These are phyloP conservation scores for Sesamia inferens DNA, from an alignment of 2,888 invertebrate genomes.

Conservation along the genomic window DNA sequence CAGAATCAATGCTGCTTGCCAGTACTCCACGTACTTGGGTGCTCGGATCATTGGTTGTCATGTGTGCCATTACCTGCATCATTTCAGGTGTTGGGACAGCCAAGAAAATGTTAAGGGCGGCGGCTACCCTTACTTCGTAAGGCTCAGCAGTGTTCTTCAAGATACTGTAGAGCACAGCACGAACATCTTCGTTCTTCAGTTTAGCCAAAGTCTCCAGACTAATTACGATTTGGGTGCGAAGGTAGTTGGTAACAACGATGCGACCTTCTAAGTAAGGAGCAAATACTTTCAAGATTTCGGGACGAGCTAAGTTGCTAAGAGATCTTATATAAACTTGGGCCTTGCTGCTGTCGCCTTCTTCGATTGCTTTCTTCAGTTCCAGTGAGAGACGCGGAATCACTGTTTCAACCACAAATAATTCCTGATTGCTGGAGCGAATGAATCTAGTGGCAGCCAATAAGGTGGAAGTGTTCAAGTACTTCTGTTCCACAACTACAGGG, in stretches of 20 bases:
- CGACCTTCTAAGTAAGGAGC: conserved; percentile 92
- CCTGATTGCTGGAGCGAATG: conserved; percentile 89
- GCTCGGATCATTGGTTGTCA: conserved; percentile 91
- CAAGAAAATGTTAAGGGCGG: conserved; percentile 91
- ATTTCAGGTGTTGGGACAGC: conserved; percentile 90
- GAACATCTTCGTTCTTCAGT: conserved; percentile 86
- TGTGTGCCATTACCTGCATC: conserved; percentile 92
- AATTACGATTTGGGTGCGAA: conserved; percentile 91
- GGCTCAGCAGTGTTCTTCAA: conserved; percentile 91
- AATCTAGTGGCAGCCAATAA: conserved; percentile 90
- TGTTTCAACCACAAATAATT: conserved; percentile 87
- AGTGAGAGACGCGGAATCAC: conserved; percentile 90
- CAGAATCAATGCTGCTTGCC: conserved; percentile 89
- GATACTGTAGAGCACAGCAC: conserved; percentile 91
- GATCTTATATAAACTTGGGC: conserved; percentile 91
- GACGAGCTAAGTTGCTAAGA: conserved; percentile 91
- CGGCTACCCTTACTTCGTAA: conserved; percentile 91
- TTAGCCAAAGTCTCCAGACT: conserved; percentile 88
- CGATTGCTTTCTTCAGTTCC: conserved; percentile 89
- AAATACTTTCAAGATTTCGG: conserved; percentile 89
- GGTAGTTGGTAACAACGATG: conserved; percentile 89
- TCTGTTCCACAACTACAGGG: conserved; percentile 87
- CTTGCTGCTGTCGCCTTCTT: conserved; percentile 87
- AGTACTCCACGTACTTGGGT: conserved; percentile 91
- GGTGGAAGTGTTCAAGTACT: conserved; percentile 88